Conservation (phyloP, 2,113 vertebrate genomes). For the Dromiciops gliroides region DNA sequence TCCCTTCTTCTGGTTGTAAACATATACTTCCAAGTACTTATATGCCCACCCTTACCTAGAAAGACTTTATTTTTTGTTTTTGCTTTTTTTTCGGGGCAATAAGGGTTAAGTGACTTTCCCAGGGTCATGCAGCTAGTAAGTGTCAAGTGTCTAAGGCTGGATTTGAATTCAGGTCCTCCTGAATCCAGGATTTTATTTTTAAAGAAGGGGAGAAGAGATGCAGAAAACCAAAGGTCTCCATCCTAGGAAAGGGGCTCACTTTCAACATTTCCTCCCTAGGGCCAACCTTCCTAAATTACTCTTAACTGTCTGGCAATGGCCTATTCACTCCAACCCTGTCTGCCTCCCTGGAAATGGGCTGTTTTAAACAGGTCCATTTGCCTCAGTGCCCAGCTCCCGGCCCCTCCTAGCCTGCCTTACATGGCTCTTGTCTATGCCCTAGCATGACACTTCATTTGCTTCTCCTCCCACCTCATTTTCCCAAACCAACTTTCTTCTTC, state of each 20-base stretch:
- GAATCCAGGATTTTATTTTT: too few relatives aligned
- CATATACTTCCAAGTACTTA: not conserved
- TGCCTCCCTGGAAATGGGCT: not conserved
- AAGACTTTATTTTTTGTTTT: not conserved
- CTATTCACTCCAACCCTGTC: not conserved
- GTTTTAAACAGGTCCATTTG: not conserved
- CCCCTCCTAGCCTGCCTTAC: not conserved
- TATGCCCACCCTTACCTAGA: not conserved
- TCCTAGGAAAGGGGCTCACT: not conserved
- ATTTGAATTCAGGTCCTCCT: too few relatives aligned
- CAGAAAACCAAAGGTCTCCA: too few relatives aligned
- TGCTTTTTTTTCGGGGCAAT: too few relatives aligned
- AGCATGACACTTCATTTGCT: not conserved
- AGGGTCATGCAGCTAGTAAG: too few relatives aligned
- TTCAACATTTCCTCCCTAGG: not conserved
- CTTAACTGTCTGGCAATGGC: not conserved
- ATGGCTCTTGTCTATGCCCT: not conserved
- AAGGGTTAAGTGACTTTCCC: too few relatives aligned
- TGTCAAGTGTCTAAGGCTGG: too few relatives aligned
- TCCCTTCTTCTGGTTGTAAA: not conserved
- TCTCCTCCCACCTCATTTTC: not conserved
- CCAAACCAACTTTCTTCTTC: not conserved
- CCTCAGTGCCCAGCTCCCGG: not conserved
- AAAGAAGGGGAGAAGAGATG: not conserved
- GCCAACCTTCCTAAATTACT: not conserved